Evolutionary conservation across 1,140 invertebrate genomes (phyloP), one percentile per base, ranked within the genome.

Genomic region (Agrilus planipennis): DNA sequence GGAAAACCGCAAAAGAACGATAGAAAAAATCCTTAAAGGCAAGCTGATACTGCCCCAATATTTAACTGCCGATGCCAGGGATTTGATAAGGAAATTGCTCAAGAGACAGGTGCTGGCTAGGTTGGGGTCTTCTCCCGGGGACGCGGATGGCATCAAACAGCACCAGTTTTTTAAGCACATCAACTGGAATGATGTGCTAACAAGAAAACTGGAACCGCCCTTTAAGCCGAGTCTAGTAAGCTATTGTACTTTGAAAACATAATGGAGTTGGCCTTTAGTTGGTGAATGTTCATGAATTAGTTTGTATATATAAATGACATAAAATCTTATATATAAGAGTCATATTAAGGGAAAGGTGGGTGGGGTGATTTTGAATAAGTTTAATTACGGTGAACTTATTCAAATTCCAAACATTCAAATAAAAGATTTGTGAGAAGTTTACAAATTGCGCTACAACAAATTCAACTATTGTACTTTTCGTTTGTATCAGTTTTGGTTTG

Each of bases 21-120:
- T 99, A 60, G 94, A 98, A 58, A 95, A 93, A 72, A 99, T 99
- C 59, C 69, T 99, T 44, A 89, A 89, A 64, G 91, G 87, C 32
- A 97, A 95, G 72, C 65, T 99, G 30, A 81, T 76, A 64, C 70
- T 98, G 53, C 95, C 95, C 23, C 86, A 85, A 38, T 98, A 97
- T 71, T 67, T 99, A 37, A 91, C 91, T 25, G 77, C 83, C 49
- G 94, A 99, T 69, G 92, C 95, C 18, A 77, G 84, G 55, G 93
- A 96, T 63, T 71, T 96, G 34, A 84, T 94, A 49, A 71, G 87
- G 31, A 85, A 85, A 61, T 68, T 91, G 42, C 72, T 90, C 59
- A 89, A 88, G 63, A 69, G 76, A 30, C 73, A 75, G 40, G 73
- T 76, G 22, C 67, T 70, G 4, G 69, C 74, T 45, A 64, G 76